Base-by-base conservation (phyloP, 53 echinoderm and acorn worm genomes). In the Holothuria leucospilota region DNA sequence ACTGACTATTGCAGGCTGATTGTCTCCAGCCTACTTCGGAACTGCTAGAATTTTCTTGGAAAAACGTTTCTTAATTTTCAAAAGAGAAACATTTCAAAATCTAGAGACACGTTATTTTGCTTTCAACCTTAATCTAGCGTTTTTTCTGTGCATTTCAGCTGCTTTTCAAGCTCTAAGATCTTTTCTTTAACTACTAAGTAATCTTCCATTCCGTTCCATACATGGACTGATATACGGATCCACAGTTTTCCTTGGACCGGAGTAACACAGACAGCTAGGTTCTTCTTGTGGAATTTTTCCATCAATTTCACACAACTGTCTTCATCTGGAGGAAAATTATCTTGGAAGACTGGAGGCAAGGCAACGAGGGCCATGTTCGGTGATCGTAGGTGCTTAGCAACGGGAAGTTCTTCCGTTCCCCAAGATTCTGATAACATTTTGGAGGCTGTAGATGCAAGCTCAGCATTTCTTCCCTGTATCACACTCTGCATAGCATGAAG, bases 281-380 rank as follows among this genome's bases (percentile, higher is more conserved):
- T 77, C 21, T 49, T 23, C 16, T 84, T 38, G 46, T 65, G 84
- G 0, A 91, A 41, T 68, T 85, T 63, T 16, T 49, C 64, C 88
- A 91, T 91, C 20, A 91, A 62, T 56, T 85, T 59, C 8, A 52
- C 70, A 28, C 28, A 6, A 20, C 16, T 21, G 42, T 82, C 61
- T 21, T 38, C 26, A 56, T 46, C 7, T 16, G 59, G 16, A 20
- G 41, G n/a, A 23, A 39, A 63, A 2, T 70, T 69, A 20, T 86
- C 84, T 27, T 41, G 39, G 16, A 27, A 30, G 20, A 42, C 0
- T 9, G 23, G 59, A 27, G 93, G 90, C 20, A 93, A 27, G 34
- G 69, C 88, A 27, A 93, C 68, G 8, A 93, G 40, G 0, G 87
- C 87, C 93, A 93, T 93, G 68, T 85, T 88, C 27, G 93, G 93